A percentile compares a stretch with the other conserved stretches of the same genome.
These are phyloP conservation scores for Chrysomela aeneicollis DNA, from an alignment of 2,888 invertebrate genomes.

Conservation along the genomic window DNA sequence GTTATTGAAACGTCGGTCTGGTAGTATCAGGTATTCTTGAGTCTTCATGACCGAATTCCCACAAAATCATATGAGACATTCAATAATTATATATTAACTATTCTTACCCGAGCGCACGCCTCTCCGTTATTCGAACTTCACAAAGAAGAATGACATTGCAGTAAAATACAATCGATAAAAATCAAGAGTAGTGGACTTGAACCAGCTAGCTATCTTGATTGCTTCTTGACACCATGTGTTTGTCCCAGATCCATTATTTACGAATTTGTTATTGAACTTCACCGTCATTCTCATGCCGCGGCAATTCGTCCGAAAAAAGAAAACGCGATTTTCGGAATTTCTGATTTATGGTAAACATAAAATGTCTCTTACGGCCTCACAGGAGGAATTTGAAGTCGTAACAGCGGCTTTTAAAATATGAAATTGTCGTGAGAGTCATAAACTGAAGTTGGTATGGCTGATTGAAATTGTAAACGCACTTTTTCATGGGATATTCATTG, in stretches of 20 bases:
- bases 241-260: slow-evolving; percentile 52
- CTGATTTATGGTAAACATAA: slow-evolving; percentile 31
- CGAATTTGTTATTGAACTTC: slow-evolving; percentile 33
- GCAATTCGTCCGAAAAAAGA: slow-evolving; percentile 16
- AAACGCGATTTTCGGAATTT: slow-evolving; percentile 29
- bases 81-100: not conserved
- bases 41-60: no score
- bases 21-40: no score
- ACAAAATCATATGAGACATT: no score
- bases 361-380: slow-evolving; percentile 17
- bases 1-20: no score
- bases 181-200: slow-evolving; percentile 44
- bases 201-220: slow-evolving; percentile 51
- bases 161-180: slow-evolving; percentile 51
- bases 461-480: not conserved
- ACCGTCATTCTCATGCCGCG: slow-evolving; percentile 18
- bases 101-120: slow-evolving; percentile 21
- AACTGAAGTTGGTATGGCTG: not conserved
- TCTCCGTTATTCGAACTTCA: slow-evolving; percentile 27
- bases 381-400: not conserved
- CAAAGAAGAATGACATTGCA: slow-evolving; percentile 56
- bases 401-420: slow-evolving; percentile 2
- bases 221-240: slow-evolving; percentile 55
- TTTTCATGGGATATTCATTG: not conserved
- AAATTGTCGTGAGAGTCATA: slow-evolving; percentile 1